Percentiles rank a stretch among this genome's conserved stretches.
Conservation (phyloP, 1,140 invertebrate genomes). For the Heliconius eleuchia region DNA sequence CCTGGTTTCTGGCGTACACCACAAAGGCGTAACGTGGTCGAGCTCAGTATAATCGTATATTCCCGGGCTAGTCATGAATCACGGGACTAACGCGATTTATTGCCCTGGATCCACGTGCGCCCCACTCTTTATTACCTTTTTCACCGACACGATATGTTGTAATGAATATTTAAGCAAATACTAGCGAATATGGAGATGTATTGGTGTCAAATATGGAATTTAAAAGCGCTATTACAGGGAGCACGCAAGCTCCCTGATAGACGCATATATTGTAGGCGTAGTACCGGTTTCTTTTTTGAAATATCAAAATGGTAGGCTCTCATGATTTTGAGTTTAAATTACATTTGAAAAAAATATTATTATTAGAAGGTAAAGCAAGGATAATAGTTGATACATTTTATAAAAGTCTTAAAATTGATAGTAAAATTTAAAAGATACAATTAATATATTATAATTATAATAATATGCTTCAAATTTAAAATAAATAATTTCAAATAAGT, state of each 20-base stretch:
- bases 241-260: background rate
- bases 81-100: constrained; percentile 40
- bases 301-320: too few species aligned
- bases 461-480: too few species aligned
- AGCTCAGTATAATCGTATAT: constrained; percentile 36
- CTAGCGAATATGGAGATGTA: constrained; percentile 2
- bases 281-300: background rate
- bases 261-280: background rate
- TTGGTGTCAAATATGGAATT: background rate
- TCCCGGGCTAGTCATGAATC: constrained; percentile 37
- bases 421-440: too few species aligned
- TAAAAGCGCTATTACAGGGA: background rate
- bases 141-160: constrained; percentile 34
- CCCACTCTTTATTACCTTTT: constrained; percentile 40
- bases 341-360: too few species aligned
- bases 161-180: constrained; percentile 36
- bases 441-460: too few species aligned
- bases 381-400: too few species aligned
- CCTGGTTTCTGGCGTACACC: constrained; percentile 16
- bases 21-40: constrained; percentile 32
- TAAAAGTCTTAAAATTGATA: too few species aligned
- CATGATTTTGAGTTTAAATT: too few species aligned
- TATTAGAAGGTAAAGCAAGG: too few species aligned
- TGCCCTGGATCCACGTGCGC: constrained; percentile 32
- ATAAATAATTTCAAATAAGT: too few species aligned